Base-by-base conservation (phyloP, 1,140 invertebrate genomes). In the Goniozus legneri region DNA sequence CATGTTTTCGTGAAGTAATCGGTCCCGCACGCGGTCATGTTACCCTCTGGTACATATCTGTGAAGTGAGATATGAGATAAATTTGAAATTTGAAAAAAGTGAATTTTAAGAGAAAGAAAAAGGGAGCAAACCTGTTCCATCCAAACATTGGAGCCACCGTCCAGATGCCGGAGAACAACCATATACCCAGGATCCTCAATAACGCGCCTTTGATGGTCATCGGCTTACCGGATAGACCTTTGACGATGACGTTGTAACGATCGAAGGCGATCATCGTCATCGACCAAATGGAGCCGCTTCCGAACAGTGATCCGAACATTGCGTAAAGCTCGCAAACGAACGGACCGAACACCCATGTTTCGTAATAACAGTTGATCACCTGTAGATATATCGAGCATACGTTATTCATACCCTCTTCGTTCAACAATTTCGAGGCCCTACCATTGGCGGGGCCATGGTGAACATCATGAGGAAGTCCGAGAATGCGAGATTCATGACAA, bases 381-480 rank as follows among this genome's bases (percentile, higher is more conserved):
- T 71, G 10, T n/a, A 13, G 4, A 13, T n/a, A n/a, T n/a, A n/a
- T n/a, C 3, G 31, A 15, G 38, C 13, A 4, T 27, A 14, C 6
- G 20, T 8, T 33, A n/a, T 16, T 45, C 8, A n/a, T n/a, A n/a
- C n/a, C n/a, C 18, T 34, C 2, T 12, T 3, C 1, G 14, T 3
- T 2, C 10, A 13, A 32, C 2, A 6, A 15, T n/a, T n/a, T n/a
- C n/a, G n/a, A n/a, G n/a, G n/a, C n/a, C n/a, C n/a, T 51, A 75
- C 83, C 88, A 92, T 91, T 46, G 88, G 79, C 18, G 90, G 88
- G 51, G 85, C 82, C 85, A 91, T 90, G 44, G 73, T 73, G 44
- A 86, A 77, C 89, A 93, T 94, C 86, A 95, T 93, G 27, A 85
- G 71, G 61, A 94, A 91, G 65, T 95, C 91, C 8, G 87, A 91